Evolutionary conservation across 2,797 vertebrate species (phyloP).

Genomic region (Artibeus jamaicensis): DNA sequence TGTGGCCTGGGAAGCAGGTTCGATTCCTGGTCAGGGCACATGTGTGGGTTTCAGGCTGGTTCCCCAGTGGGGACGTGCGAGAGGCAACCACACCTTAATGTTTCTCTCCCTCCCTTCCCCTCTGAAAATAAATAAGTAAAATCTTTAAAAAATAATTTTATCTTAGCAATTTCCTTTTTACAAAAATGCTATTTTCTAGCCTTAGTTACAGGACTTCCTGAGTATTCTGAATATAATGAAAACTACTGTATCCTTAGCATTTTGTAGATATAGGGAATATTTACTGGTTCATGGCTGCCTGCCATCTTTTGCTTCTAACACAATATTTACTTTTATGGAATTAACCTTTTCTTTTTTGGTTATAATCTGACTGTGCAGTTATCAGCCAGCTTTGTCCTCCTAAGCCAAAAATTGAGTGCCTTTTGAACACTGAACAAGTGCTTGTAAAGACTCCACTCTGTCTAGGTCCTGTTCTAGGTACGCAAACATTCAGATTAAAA

Average conservation of each 20-base stretch:
- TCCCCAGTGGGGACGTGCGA: no score
- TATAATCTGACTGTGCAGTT: not conserved
- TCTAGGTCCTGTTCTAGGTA: not conserved
- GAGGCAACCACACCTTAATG: no score
- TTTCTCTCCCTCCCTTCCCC: no score
- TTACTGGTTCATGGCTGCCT: not conserved
- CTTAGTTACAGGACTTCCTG: constrained; percentile 22
- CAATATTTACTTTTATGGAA: not conserved
- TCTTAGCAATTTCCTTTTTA: not conserved
- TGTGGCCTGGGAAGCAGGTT: no score
- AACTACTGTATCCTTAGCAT: not conserved
- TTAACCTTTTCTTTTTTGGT: not conserved
- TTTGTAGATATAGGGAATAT: not conserved
- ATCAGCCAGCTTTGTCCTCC: not conserved
- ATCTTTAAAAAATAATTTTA: not conserved
- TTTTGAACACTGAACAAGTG: not conserved
- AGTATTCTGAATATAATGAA: not conserved
- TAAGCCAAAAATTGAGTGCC: not conserved
- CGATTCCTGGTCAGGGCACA: no score
- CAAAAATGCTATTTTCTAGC: not conserved
- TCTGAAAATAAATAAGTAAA: no score
- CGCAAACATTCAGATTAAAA: not conserved
- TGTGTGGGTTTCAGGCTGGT: no score
- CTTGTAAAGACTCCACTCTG: not conserved
- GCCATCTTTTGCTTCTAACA: not conserved